Evolutionary conservation across 2,888 invertebrate genomes (phyloP), one percentile per base, ranked within the genome.

Genomic region (Malachius bipustulatus): DNA sequence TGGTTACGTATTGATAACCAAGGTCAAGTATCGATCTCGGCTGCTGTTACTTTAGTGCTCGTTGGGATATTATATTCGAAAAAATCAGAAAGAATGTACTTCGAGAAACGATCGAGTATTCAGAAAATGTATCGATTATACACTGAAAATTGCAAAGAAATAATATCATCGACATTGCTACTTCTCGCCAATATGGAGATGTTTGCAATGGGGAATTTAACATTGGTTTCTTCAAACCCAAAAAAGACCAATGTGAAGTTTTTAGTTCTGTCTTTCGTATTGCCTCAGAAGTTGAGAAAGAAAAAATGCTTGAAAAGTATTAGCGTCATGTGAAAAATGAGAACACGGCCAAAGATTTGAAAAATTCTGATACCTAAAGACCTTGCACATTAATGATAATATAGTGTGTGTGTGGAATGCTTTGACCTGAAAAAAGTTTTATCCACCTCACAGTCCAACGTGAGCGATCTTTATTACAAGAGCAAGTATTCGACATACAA

Each of bases 341-440:
- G n/a, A 24, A 8, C 8, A n/a, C 24, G 24, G 24, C 24, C 24
- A 8, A n/a, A 24, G 24, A 24, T 9, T 24, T 24, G 24, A 24
- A 24, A 24, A n/a, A 24, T 24, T 9, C n/a, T 24, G 24, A 24
- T n/a, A n/a, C n/a, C n/a, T n/a, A n/a, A n/a, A n/a, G n/a, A n/a
- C n/a, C n/a, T n/a, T n/a, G 24, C 24, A 24, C n/a, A 24, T 9
- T 8, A 24, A 24, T 24, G n/a, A 24, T n/a, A 24, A n/a, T n/a
- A 24, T n/a, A 24, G 24, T 24, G 24, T 24, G n/a, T 8, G 8
- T 8, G 24, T 24, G 8, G 24, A 8, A 9, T 24, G 24, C 12
- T 35, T 30, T 30, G 35, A 35, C 30, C 26, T 35, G 3, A 14
- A 30, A 35, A 13, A 35, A 35, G 9, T 35, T n/a, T 26, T 35